These are phyloP conservation scores for Mactromeris polynyma DNA, from an alignment of 2,888 invertebrate genomes.

Conservation along the genomic window DNA sequence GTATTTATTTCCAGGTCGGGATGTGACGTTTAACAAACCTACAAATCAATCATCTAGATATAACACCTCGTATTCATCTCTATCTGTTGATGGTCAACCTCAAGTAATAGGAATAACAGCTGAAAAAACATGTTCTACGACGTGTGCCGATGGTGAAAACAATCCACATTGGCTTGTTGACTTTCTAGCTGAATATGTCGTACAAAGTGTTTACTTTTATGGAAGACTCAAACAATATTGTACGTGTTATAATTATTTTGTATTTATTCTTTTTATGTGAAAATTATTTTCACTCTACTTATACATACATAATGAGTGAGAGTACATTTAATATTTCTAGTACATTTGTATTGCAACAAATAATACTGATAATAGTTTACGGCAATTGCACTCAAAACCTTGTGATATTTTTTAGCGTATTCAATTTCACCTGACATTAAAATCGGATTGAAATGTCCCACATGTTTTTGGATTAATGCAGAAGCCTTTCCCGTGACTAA, in stretches of 20 bases:
- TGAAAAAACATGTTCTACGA: background rate
- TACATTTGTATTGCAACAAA: too few species aligned
- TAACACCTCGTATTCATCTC: background rate
- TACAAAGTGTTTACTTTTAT: constrained; percentile 17
- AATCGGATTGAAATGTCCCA: too few species aligned
- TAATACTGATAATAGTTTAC: too few species aligned
- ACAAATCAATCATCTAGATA: background rate
- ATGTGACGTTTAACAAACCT: constrained; percentile 3
- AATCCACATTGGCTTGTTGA: constrained; percentile 8
- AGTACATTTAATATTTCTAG: too few species aligned
- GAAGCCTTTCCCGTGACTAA: too few species aligned
- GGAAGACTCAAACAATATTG: background rate
- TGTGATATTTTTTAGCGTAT: too few species aligned
- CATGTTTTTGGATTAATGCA: too few species aligned
- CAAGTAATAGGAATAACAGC: background rate
- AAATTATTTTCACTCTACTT: too few species aligned
- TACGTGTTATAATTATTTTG: background rate
- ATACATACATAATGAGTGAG: too few species aligned
- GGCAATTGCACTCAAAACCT: too few species aligned
- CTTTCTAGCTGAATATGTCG: background rate
- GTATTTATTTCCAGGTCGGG: background rate
- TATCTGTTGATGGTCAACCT: constrained; percentile 17
- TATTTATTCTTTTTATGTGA: too few species aligned
- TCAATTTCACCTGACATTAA: too few species aligned
- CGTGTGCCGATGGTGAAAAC: background rate